These are phyloP conservation scores for Megalops cyprinoides DNA, from an alignment of 2,797 vertebrate species.

Conservation along the genomic window DNA sequence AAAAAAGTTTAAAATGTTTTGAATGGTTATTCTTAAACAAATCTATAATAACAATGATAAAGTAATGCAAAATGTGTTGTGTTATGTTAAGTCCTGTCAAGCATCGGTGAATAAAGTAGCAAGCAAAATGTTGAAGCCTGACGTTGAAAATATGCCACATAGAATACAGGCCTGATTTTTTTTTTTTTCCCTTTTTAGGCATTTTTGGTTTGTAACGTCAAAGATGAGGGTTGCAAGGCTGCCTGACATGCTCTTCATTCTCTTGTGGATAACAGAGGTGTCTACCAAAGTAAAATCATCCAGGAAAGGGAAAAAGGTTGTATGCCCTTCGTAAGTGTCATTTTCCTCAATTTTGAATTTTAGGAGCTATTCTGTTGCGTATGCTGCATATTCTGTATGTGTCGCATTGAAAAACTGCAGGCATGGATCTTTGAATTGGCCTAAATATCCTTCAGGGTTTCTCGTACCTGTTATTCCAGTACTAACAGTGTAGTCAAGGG, in stretches of 20 bases:
- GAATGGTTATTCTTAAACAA: too few relatives aligned
- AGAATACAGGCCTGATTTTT: not conserved
- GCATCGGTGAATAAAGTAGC: not conserved
- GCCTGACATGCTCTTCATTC: slow-evolving; percentile 73
- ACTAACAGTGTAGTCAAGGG: too few relatives aligned
- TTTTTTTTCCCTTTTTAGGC: slow-evolving; percentile 45
- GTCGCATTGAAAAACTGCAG: too few relatives aligned
- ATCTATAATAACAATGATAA: too few relatives aligned
- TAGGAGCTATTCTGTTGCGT: not conserved
- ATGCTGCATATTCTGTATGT: not conserved
- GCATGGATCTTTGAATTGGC: too few relatives aligned
- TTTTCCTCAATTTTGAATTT: not conserved
- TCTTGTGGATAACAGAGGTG: slow-evolving; percentile 83
- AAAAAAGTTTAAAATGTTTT: too few relatives aligned
- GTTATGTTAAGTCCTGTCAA: not conserved
- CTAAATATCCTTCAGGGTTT: too few relatives aligned
- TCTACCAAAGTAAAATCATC: slow-evolving; percentile 86
- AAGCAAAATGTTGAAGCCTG: not conserved
- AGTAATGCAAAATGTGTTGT: not conserved
- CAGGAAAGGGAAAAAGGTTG: slow-evolving; percentile 91
- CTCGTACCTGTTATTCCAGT: too few relatives aligned
- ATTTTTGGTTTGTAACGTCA: slow-evolving; percentile 32
- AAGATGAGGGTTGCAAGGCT: slow-evolving; percentile 80
- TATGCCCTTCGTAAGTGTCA: slow-evolving; percentile 90
- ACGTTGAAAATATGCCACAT: not conserved